Conservation (phyloP, 2,797 vertebrate species). For the Falco cherrug region DNA sequence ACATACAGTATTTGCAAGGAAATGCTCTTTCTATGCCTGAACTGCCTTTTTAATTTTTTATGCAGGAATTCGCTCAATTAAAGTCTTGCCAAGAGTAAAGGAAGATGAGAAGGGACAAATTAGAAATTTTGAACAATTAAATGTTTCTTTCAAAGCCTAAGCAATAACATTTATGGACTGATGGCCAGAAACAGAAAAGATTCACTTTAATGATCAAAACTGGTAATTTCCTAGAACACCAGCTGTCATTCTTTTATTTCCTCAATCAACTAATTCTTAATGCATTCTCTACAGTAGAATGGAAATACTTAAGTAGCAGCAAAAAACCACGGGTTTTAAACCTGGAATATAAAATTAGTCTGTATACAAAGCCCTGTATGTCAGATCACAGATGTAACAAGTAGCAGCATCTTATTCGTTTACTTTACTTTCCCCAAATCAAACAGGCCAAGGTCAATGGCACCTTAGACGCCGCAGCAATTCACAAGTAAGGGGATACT, state of each 20-base stretch:
- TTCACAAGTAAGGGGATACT: not conserved
- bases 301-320: not conserved
- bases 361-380: not conserved
- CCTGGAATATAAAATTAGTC: not conserved
- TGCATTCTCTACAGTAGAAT: not conserved
- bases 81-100: not conserved
- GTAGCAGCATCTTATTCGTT: not conserved
- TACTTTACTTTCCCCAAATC: not conserved
- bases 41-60: not conserved
- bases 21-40: not conserved
- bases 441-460: not conserved
- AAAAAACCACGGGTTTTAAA: not conserved
- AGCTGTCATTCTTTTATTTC: not conserved
- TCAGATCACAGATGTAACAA: not conserved
- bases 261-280: not conserved
- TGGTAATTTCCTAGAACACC: not conserved
- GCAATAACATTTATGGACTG: not conserved
- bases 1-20: not conserved
- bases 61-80: conserved; percentile 22
- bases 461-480: not conserved
- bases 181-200: not conserved
- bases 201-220: not conserved
- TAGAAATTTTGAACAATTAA: not conserved
- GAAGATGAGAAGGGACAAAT: not conserved
- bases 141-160: not conserved